Base-by-base conservation (phyloP, 1,140 invertebrate species). In the Drosophila fuyamai region DNA sequence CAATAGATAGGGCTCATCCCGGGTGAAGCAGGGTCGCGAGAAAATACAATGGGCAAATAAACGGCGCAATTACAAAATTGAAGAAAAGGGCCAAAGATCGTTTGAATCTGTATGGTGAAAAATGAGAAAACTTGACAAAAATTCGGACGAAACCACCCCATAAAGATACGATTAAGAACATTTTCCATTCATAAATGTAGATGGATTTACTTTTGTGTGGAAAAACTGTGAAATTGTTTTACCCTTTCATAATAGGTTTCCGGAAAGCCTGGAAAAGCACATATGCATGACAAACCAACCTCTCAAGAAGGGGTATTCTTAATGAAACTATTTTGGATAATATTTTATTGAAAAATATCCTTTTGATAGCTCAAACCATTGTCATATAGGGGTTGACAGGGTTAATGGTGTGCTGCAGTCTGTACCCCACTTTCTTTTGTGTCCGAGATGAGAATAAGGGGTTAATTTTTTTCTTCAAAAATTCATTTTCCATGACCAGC, bases 1-100 rank as follows among this genome's bases (percentile, higher is more conserved):
- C 72, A 75, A 75, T 35, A 16, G 44, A 50, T 13, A 18, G n/a
- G 27, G 16, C 29, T 51, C 32, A 18, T 66, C 35, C 32, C 47
- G 38, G 60, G 65, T 68, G 60, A 66, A 53, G 53, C 38, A 38
- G 65, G 65, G 65, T 68, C 65, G 57, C 48, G 47, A 5, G 18
- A 47, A 71, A 72, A 51, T 43, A 60, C 66, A 61, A 73, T 72
- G 41, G 56, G 29, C 55, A 72, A 71, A 59, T 58, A 72, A 73
- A 74, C 71, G 72, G 43, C 72, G 72, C 72, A 75, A 74, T 75
- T 74, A 74, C 43, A 48, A 60, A 73, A 74, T 68, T 67, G 51
- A 40, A 73, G 36, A 55, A 55, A 63, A 73, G 46, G 72, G 72
- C 58, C 72, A 75, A 75, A 75, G 72, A 73, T 75, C 72, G 70